These are phyloP conservation scores for Phaetusa simplex DNA, from an alignment of 2,113 vertebrate species.

Conservation along the genomic window DNA sequence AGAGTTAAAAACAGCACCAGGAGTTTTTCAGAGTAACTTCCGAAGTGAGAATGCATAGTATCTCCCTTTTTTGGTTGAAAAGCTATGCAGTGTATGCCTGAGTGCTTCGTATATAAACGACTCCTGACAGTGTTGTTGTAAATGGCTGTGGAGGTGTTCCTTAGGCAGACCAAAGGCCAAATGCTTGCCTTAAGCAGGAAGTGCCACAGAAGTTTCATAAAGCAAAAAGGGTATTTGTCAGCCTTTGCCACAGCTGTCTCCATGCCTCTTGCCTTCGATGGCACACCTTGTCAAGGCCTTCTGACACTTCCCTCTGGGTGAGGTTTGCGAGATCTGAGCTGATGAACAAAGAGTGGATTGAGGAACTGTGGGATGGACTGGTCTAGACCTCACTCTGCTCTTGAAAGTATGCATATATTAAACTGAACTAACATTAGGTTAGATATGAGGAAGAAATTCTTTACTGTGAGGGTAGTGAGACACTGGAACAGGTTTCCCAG, in stretches of 20 bases:
- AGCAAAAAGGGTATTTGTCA: neutral
- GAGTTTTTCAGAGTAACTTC: neutral
- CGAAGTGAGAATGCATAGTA: rapidly evolving
- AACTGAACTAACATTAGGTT: neutral
- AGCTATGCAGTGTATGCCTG: neutral
- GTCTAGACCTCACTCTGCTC: neutral
- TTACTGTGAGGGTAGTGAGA: neutral
- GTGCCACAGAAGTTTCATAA: neutral
- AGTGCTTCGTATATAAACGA: neutral
- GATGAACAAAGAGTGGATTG: neutral
- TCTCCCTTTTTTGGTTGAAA: neutral
- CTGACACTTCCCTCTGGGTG: neutral
- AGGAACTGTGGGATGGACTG: neutral
- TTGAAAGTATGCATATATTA: neutral
- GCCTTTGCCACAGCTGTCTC: neutral
- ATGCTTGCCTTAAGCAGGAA: neutral
- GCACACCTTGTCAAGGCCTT: neutral
- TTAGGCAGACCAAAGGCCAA: neutral
- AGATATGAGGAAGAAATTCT: neutral
- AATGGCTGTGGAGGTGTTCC: neutral
- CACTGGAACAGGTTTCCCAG: neutral
- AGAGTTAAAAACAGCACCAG: neutral
- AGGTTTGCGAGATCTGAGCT: neutral
- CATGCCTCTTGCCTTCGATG: neutral
- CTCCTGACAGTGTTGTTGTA: neutral